Percentiles rank a stretch among this genome's conserved stretches.
Evolutionary conservation across 2,113 vertebrate species (phyloP).

Genomic region (Pica pica): DNA sequence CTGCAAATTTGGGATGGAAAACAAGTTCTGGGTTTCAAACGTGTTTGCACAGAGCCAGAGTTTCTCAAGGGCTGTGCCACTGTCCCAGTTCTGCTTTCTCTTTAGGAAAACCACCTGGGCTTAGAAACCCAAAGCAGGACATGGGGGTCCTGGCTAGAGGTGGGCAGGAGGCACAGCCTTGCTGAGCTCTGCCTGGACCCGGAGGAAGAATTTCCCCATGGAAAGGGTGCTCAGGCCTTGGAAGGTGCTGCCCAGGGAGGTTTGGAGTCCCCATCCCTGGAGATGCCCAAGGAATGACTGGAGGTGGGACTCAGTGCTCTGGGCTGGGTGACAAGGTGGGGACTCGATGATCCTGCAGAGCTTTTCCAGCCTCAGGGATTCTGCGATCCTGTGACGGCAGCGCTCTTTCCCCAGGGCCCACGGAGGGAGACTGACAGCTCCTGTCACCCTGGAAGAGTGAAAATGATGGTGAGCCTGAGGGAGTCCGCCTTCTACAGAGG

Average conservation of each 20-base stretch:
- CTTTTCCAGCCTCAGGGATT: background rate
- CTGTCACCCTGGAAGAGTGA: background rate
- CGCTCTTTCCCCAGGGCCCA: fast-evolving
- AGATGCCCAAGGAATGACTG: background rate
- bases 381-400: fast-evolving
- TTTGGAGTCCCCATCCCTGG: background rate
- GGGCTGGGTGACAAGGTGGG: background rate
- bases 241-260: background rate
- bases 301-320: fast-evolving
- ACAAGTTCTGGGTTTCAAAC: background rate
- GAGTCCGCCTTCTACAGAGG: fast-evolving
- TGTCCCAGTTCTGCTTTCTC: background rate
- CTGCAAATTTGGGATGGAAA: background rate
- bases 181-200: background rate
- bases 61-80: background rate
- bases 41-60: background rate
- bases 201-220: background rate
- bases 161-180: background rate
- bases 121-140: background rate
- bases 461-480: background rate
- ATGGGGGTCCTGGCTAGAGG: fast-evolving
- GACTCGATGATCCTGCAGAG: fast-evolving
- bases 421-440: fast-evolving
- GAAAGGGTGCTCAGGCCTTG: fast-evolving
- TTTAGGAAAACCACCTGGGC: background rate